Base-by-base conservation (phyloP, 1,140 invertebrate genomes). In the Piezodorus guildinii region DNA sequence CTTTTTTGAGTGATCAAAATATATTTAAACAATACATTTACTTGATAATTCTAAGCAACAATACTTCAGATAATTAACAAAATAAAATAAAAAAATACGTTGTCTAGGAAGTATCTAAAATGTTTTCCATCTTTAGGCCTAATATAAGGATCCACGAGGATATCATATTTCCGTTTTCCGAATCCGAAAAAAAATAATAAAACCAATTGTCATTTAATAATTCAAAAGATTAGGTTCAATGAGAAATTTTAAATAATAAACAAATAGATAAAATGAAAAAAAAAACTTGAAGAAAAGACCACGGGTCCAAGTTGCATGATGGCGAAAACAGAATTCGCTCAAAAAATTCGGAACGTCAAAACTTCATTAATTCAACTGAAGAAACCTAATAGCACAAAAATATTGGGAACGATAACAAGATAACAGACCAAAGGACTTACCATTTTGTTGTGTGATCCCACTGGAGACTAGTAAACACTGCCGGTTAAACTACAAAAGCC, bases 401-500 rank as follows among this genome's bases (percentile, higher is more conserved):
- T 39, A 39, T 6, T 10, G 12, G 49, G 4, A 52, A 52, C 1
- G 49, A 15, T 19, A 9, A 9, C 8, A 19, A 59, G 30, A 59
- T 19, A 25, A 34, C 14, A n/a, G n/a, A 23, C n/a, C 15, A 44
- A 63, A 39, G 46, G 27, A 71, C 71, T 71, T 65, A 71, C 71
- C 71, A 71, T 71, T 65, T 68, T 65, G 63, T 64, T 67, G 58
- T 62, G 43, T 62, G 62, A 67, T 70, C 62, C 63, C 58, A 69
- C 68, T 69, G 69, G 63, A 64, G 66, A 67, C 68, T 70, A 69
- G 65, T 70, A 69, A 68, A 69, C 68, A 69, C 67, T 64, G 61
- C 67, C 68, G 65, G 67, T 66, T 66, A 63, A 68, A 70, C 68
- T 70, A 69, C 63, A 68, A 70, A 69, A 67, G 67, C 68, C 67